Conservation (phyloP, 2,797 vertebrate genomes). For the Lagorchestes hirsutus region DNA sequence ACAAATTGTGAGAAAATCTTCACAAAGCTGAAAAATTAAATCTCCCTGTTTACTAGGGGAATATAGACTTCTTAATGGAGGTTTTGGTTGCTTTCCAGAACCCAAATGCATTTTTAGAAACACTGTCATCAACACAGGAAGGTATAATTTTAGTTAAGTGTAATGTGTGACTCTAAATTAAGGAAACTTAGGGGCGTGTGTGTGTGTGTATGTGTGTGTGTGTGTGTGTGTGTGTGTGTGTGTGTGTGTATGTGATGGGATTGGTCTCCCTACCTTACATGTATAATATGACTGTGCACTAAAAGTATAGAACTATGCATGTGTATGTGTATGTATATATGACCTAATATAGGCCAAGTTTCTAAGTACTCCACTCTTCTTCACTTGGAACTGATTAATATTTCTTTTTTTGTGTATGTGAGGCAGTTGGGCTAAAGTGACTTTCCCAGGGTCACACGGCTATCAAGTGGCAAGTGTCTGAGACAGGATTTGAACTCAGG, state of each 20-base stretch:
- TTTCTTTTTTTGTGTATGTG: conserved; percentile 17
- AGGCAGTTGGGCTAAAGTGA: too few relatives aligned
- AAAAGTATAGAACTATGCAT: background rate
- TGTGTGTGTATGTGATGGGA: background rate
- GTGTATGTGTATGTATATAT: background rate
- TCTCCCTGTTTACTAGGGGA: conserved; percentile 55
- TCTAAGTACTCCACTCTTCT: conserved; percentile 14
- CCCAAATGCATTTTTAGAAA: conserved; percentile 34
- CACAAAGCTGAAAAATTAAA: conserved; percentile 52
- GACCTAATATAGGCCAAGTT: background rate
- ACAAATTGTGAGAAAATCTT: conserved; percentile 58
- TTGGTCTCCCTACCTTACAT: background rate
- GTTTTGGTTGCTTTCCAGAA: conserved; percentile 58
- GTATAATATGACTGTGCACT: background rate
- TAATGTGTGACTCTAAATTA: conserved; percentile 68
- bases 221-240: too few relatives aligned
- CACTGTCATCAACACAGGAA: conserved; percentile 60
- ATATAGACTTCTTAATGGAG: conserved; percentile 68
- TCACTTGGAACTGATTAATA: conserved; percentile 46
- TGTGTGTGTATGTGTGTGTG: background rate
- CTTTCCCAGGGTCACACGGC: too few relatives aligned
- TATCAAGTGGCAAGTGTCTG: too few relatives aligned
- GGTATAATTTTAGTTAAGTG: conserved; percentile 73
- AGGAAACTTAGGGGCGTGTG: background rate
- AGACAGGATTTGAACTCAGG: too few relatives aligned